Conservation (phyloP, 2,113 vertebrate species). For the Peucedramus taeniatus region DNA sequence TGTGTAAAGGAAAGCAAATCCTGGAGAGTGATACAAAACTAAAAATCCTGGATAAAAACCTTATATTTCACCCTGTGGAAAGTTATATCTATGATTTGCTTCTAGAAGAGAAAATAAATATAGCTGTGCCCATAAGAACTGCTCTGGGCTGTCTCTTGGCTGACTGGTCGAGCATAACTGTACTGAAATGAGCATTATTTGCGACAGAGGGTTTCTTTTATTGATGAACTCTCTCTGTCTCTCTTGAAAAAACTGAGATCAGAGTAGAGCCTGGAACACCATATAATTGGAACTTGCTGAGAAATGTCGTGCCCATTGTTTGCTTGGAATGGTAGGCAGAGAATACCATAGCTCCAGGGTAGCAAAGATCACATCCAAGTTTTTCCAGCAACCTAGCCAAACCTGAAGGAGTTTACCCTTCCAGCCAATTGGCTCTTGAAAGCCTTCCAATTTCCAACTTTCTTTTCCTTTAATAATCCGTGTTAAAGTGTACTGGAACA, state of each 20-base stretch:
- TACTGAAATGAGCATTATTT: not conserved
- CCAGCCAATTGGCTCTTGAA: conserved; percentile 15
- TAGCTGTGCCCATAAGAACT: not conserved
- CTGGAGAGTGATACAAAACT: not conserved
- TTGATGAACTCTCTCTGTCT: not conserved
- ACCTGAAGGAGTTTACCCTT: conserved; percentile 13
- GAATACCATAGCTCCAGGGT: not conserved
- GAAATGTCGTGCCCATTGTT: not conserved
- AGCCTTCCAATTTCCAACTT: not conserved
- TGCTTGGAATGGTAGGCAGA: not conserved
- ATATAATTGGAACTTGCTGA: conserved; percentile 15
- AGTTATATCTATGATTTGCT: not conserved
- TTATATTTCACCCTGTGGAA: not conserved
- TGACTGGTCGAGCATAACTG: not conserved
- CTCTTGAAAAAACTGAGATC: not conserved
- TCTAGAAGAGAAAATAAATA: conserved; percentile 2
- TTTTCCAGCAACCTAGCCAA: conserved; percentile 26
- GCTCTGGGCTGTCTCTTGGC: not conserved
- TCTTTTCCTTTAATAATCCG: not conserved
- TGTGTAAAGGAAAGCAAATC: not conserved
- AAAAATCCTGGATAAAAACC: not conserved
- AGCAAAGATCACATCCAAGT: conserved; percentile 36
- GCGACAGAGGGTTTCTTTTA: not conserved
- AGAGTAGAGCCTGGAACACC: not conserved
- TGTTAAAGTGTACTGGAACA: not conserved